These are phyloP conservation scores for Sus cebifrons DNA, from an alignment of 2,797 vertebrate genomes.

Conservation along the genomic window DNA sequence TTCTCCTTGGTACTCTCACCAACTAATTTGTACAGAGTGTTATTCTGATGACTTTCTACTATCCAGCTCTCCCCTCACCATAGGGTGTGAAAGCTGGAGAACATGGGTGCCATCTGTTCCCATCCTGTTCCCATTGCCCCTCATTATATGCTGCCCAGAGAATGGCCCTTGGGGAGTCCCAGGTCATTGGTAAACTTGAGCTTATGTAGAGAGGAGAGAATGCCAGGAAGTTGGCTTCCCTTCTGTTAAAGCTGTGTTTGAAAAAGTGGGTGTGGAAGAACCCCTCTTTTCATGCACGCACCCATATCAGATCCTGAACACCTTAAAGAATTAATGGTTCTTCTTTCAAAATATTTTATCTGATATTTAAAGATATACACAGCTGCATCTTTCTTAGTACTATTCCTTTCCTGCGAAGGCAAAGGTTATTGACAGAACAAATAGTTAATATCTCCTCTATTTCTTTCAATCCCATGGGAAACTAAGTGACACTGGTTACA, in stretches of 20 bases:
- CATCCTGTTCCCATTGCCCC: not conserved
- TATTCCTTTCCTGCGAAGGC: conserved; percentile 20
- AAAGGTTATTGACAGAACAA: conserved; percentile 16
- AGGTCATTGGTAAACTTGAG: not conserved
- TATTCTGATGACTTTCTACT: not conserved
- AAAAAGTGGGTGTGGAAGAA: not conserved
- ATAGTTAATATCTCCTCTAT: not conserved
- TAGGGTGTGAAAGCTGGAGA: not conserved
- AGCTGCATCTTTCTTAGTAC: not conserved
- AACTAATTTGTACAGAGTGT: not conserved
- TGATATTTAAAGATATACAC: not conserved
- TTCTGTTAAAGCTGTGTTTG: not conserved
- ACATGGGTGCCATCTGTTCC: not conserved
- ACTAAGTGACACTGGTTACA: not conserved
- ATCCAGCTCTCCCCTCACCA: not conserved
- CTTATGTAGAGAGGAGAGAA: not conserved
- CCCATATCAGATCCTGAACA: not conserved
- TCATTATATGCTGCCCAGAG: not conserved
- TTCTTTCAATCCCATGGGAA: not conserved
- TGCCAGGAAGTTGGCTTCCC: not conserved
- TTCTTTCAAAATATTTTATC: conserved; percentile 32
- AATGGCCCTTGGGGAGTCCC: not conserved
- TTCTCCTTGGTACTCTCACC: not conserved
- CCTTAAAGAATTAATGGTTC: not conserved
- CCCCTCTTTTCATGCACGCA: not conserved